These are phyloP conservation scores for Urocolius indicus DNA, from an alignment of 2,113 vertebrate genomes.

Conservation along the genomic window DNA sequence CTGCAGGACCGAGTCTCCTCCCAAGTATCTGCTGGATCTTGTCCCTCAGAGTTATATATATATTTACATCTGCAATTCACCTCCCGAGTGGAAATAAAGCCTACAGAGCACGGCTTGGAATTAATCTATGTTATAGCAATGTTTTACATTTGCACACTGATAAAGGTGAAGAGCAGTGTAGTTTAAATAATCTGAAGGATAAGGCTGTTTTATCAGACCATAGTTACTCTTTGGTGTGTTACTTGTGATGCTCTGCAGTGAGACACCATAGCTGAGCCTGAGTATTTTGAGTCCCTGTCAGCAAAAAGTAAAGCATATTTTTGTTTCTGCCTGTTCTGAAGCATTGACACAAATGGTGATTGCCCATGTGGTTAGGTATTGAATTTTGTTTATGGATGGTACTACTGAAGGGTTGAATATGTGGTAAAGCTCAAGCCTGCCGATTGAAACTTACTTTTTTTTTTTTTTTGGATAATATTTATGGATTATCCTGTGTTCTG, in stretches of 20 bases:
- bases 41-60: background rate
- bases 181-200: background rate
- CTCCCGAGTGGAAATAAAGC: background rate
- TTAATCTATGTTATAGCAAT: background rate
- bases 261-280: background rate
- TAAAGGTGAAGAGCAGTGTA: background rate
- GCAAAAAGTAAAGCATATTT: background rate
- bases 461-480: background rate
- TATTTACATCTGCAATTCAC: background rate
- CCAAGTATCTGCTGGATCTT: background rate
- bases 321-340: background rate
- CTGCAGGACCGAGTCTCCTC: background rate
- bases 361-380: accelerated
- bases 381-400: background rate
- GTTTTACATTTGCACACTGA: background rate
- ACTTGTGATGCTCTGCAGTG: background rate
- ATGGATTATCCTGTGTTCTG: background rate
- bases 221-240: background rate
- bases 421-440: background rate
- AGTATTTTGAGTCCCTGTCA: background rate
- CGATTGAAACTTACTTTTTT: background rate
- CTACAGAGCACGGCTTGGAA: background rate
- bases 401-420: background rate
- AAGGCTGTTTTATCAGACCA: background rate
- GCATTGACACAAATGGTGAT: background rate